Evolutionary conservation across 92 coral and sea anemone genomes (phyloP).

Genomic region (Palythoa caribaeorum): DNA sequence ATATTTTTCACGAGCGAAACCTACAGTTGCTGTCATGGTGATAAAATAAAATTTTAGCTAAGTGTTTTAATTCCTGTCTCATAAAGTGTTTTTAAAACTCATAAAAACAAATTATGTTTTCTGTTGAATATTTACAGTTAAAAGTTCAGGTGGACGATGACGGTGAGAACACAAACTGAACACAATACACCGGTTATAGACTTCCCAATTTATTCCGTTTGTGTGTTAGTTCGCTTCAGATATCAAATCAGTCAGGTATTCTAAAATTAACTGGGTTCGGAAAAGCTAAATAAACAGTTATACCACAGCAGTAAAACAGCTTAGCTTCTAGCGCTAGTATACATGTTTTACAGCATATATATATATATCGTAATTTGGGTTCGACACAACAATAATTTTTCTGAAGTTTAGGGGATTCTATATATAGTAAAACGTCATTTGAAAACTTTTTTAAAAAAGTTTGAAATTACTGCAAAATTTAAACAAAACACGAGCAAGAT

Average conservation of each 20-base stretch:
- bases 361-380: neutral
- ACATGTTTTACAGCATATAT: neutral
- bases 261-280: constrained; percentile 1
- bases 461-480: neutral
- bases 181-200: too few relatives aligned
- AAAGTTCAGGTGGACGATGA: neutral
- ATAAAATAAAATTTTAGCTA: neutral
- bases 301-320: neutral
- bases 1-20: neutral
- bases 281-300: constrained; percentile 39
- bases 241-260: neutral
- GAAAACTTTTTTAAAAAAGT: neutral
- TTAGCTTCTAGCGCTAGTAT: neutral
- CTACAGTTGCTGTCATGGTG: constrained; percentile 22
- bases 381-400: neutral
- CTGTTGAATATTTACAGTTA: neutral
- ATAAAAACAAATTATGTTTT: neutral
- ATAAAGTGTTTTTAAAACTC: neutral
- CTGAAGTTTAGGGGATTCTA: neutral
- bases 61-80: neutral
- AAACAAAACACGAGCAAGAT: neutral
- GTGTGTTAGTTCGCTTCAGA: neutral
- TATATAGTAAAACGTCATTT: neutral
- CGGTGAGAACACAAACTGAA: neutral
- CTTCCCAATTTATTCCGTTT: neutral